Conservation (phyloP, 2,797 vertebrate species). For the Lagorchestes hirsutus region DNA sequence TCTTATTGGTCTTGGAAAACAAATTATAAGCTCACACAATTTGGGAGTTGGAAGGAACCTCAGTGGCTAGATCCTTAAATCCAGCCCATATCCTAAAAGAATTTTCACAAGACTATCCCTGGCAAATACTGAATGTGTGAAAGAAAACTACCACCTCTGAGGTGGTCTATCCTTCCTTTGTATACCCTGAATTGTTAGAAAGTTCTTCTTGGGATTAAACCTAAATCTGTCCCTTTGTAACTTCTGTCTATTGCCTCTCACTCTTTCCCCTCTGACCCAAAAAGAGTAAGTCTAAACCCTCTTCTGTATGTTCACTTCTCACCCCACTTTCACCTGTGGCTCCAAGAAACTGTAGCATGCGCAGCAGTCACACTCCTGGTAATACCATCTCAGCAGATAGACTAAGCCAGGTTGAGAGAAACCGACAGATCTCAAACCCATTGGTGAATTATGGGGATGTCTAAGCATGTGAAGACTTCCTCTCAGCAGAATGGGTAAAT, state of each 20-base stretch:
- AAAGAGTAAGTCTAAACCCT: not conserved
- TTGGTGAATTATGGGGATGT: too few species aligned
- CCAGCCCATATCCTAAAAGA: not conserved
- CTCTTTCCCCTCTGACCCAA: not conserved
- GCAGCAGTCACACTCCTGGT: too few species aligned
- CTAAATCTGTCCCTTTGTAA: not conserved
- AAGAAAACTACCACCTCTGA: not conserved
- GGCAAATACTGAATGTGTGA: not conserved
- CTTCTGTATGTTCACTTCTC: not conserved
- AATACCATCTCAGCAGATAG: too few species aligned
- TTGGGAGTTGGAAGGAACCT: not conserved
- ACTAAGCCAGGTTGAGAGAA: too few species aligned
- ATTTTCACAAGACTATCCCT: not conserved
- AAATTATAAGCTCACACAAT: not conserved
- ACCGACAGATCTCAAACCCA: too few species aligned
- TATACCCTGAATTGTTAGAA: not conserved
- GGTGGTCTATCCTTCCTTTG: not conserved
- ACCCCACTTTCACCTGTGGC: too few species aligned
- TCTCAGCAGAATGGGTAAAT: too few species aligned
- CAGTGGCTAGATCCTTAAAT: not conserved
- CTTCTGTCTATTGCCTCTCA: not conserved
- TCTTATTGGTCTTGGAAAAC: not conserved
- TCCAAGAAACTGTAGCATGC: too few species aligned
- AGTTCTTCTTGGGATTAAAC: not conserved
- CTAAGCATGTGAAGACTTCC: too few species aligned